Evolutionary conservation across 2,113 vertebrate genomes (phyloP), one percentile per base, ranked within the genome.

Genomic region (Thermophis baileyi): DNA sequence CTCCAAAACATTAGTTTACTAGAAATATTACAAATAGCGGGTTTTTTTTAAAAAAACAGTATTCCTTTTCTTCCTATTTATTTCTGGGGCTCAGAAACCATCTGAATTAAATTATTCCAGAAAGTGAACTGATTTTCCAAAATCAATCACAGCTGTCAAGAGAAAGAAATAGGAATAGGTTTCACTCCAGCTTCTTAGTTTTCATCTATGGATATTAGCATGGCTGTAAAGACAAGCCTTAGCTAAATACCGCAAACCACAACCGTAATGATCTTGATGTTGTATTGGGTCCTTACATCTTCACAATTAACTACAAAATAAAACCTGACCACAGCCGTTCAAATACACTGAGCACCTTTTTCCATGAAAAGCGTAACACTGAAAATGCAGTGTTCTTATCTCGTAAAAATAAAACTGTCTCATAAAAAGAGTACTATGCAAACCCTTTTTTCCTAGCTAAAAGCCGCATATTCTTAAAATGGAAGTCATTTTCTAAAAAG

Each of bases 201-300:
- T 92, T 92, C 85, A 95, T 92, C 92, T 95, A 95, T 92, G 93
- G 94, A 93, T 96, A 92, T 8, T 96, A 89, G 91, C 95, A 96
- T 30, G 95, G 93, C 94, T 93, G 93, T 18, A 95, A 96, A 94
- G 96, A 96, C 96, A 95, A 95, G 96, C 96, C 96, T 96, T 90
- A 89, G 88, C 14, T 40, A 81, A 81, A 81, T 9, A 91, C n/a
- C 92, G 92, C 91, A 93, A 30, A 20, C 93, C 85, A 22, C 35
- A 86, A 85, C 55, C 89, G 74, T 89, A 91, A 44, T n/a, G 49
- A 92, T 91, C 92, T 95, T 90, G 87, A 95, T 94, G 89, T 47
- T 94, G 93, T 91, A 94, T 94, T 55, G 9, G 63, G 44, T 89
- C 20, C 50, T 74, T 46, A 24, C 9, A 60, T 94, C 90, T 91